Base-by-base conservation (phyloP, 2,113 vertebrate species). In the Strix uralensis region DNA sequence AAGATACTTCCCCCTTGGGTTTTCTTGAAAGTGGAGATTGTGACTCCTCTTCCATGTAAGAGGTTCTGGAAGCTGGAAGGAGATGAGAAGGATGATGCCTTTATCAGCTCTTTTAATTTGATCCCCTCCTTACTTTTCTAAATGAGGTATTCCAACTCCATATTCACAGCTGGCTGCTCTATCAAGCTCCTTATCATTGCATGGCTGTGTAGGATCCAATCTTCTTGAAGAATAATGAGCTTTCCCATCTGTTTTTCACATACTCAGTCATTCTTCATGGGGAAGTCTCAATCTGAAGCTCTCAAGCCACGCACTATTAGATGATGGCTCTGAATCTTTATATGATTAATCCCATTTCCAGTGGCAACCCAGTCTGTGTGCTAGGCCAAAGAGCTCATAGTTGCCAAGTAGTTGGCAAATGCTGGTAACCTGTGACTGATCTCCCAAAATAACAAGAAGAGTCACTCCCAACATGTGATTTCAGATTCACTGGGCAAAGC, bases 101-200 rank as follows among this genome's bases (percentile, higher is more conserved):
- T 81, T 75, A 22, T 75, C 40, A 79, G 30, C 15, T 82, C 29
- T 88, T 74, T 42, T 61, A 65, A 38, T 69, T 87, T 0, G 0
- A 55, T 61, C 12, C 36, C 38, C 38, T 55, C 29, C 57, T 66
- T 84, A 27, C 26, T 86, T 89, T 92, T 51, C 32, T 72, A 27
- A 75, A 67, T 72, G 6, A 44, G 2, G 2, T 44, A 71, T 57
- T 87, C 69, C 26, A 67, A 27, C 42, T 82, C 54, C 27, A 18
- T 74, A 55, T 82, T 91, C 69, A 57, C 66, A 75, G 57, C 22
- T 92, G 73, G 32, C n/a, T 91, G 23, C 36, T 92, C 59, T 55
- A 84, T 38, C 26, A 32, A 47, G 30, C 27, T 86, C 34, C 11
- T 78, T 22, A 69, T 49, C 42, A 30, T 87, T 63, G 9, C 30